phyloP scores from a whole-genome alignment of 2,113 vertebrate genomes.

The Apteryx mantelli region DNA sequence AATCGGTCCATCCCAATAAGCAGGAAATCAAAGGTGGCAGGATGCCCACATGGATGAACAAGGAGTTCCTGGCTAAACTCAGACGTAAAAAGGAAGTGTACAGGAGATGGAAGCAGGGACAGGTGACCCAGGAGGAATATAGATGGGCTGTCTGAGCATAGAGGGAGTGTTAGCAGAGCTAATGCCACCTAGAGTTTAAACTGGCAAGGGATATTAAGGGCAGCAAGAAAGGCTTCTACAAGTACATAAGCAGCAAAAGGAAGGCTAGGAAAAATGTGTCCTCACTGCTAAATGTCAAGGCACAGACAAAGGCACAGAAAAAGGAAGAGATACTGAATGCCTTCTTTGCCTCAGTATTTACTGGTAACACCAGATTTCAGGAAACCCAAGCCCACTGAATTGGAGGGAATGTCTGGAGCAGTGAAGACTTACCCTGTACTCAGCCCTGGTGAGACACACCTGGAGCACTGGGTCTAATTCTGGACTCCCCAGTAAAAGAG shows the following conservation, averaged over 20 bases:
- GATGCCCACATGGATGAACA: not conserved
- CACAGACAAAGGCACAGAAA: too few species aligned
- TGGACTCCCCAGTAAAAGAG: too few species aligned
- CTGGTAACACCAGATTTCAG: too few species aligned
- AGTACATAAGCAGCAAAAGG: not conserved
- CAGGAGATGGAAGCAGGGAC: not conserved
- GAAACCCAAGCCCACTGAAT: too few species aligned
- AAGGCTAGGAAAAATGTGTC: not conserved
- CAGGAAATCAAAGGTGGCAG: not conserved
- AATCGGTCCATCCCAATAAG: not conserved
- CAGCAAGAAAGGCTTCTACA: not conserved
- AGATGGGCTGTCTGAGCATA: not conserved
- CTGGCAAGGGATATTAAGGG: not conserved
- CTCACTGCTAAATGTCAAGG: too few species aligned
- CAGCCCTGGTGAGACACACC: too few species aligned
- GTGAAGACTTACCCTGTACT: too few species aligned
- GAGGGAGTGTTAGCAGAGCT: not conserved
- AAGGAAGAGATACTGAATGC: too few species aligned
- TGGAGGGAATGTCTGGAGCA: too few species aligned
- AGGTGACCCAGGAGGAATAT: accelerated
- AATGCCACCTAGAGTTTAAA: not conserved
- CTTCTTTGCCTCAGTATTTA: too few species aligned
- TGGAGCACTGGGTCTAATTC: too few species aligned
- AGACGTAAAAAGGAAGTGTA: not conserved
- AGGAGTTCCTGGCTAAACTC: not conserved